These are phyloP conservation scores for Drosophila aldrichi DNA, from an alignment of 2,888 invertebrate species.

Conservation along the genomic window DNA sequence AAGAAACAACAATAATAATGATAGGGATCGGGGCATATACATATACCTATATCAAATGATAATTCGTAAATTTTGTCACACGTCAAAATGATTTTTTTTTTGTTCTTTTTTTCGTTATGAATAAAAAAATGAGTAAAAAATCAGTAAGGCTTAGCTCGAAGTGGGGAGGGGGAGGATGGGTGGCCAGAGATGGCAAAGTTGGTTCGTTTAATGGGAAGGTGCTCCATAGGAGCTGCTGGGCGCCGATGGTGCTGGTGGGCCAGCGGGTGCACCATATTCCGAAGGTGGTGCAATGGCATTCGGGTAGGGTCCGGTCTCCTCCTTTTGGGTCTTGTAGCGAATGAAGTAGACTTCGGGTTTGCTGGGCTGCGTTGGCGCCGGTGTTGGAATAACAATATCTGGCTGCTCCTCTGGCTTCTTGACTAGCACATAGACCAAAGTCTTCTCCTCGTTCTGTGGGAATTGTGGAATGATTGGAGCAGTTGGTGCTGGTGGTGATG, in stretches of 20 bases:
- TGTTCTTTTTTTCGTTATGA: conserved; percentile 20
- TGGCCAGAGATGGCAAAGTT: not conserved
- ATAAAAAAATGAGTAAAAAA: conserved; percentile 42
- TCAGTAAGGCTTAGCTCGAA: conserved; percentile 5
- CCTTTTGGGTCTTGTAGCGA: conserved; percentile 90
- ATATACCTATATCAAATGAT: conserved; percentile 24
- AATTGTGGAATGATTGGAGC: conserved; percentile 88
- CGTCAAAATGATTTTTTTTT: conserved; percentile 65
- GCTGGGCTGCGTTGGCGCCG: conserved; percentile 90
- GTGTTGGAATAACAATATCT: conserved; percentile 89
- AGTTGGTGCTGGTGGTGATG: conserved; percentile 88
- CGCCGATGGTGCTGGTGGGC: conserved; percentile 80
- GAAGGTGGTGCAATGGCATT: conserved; percentile 84
- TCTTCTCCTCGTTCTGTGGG: conserved; percentile 91
- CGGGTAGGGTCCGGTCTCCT: conserved; percentile 84
- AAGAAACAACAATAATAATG: conserved; percentile 65
- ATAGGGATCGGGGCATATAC: conserved; percentile 1
- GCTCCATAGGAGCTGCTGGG: conserved; percentile 84
- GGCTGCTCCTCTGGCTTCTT: conserved; percentile 91
- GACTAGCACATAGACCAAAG: conserved; percentile 90
- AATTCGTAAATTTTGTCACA: conserved; percentile 76
- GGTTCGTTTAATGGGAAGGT: conserved; percentile 76
- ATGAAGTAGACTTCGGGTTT: conserved; percentile 92
- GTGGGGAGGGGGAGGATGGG: not conserved
- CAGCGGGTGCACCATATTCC: conserved; percentile 84